phyloP scores from a whole-genome alignment of 2,888 invertebrate genomes.

The Caenorhabditis uteleia region DNA sequence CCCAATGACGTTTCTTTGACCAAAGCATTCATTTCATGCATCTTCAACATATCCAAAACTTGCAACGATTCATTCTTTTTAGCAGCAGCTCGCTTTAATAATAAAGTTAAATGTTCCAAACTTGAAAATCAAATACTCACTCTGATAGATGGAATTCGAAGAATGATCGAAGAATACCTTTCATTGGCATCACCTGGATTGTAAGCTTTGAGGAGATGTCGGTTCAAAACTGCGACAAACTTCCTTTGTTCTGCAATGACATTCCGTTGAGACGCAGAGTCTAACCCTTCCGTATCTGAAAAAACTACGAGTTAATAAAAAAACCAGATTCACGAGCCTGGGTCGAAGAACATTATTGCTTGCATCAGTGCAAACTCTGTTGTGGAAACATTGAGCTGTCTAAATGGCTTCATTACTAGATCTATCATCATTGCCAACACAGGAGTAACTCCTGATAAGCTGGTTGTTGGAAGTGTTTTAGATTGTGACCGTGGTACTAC shows the following conservation, averaged over 20 bases:
- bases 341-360: constrained; percentile 69
- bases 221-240: constrained; percentile 57
- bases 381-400: constrained; percentile 64
- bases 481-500: constrained; percentile 11
- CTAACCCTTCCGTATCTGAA: constrained; percentile 66
- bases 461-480: constrained; percentile 12
- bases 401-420: constrained; percentile 68
- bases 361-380: constrained; percentile 68
- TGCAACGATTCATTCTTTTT: constrained; percentile 69
- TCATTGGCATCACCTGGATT: constrained; percentile 50
- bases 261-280: constrained; percentile 67
- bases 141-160: constrained; percentile 65
- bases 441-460: constrained; percentile 63
- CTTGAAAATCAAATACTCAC: constrained; percentile 26
- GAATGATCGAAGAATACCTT: constrained; percentile 61
- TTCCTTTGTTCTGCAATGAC: constrained; percentile 68
- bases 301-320: background rate
- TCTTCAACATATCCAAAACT: constrained; percentile 68
- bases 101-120: background rate
- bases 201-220: constrained; percentile 47
- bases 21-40: constrained; percentile 61
- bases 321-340: constrained; percentile 38
- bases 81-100: constrained; percentile 65
- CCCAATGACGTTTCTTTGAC: constrained; percentile 67
- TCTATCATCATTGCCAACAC: constrained; percentile 68